These are phyloP conservation scores for Boleophthalmus pectinirostris DNA, from an alignment of 2,113 vertebrate species.

Conservation along the genomic window DNA sequence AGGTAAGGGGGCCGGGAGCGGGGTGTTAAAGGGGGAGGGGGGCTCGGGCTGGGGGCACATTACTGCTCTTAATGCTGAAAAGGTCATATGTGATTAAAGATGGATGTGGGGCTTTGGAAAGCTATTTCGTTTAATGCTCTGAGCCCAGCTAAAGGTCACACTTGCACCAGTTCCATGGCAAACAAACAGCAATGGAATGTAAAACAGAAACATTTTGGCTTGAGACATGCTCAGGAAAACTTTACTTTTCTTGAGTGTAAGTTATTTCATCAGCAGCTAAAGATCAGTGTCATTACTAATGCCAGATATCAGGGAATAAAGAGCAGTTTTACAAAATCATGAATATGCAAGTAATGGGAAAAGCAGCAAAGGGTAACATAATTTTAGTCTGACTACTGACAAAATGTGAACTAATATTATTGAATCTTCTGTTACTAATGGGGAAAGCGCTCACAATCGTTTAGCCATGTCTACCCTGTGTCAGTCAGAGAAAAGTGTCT, in stretches of 20 bases:
- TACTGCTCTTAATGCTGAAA: slow-evolving; percentile 27
- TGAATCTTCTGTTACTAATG: background rate
- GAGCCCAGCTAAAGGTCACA: slow-evolving; percentile 47
- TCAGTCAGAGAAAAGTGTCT: background rate
- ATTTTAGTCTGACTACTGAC: background rate
- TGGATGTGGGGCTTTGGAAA: slow-evolving; percentile 35
- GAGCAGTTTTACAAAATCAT: background rate
- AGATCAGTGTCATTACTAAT: background rate
- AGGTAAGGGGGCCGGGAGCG: slow-evolving; percentile 84
- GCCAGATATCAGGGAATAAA: background rate
- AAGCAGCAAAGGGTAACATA: background rate
- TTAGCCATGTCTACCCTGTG: background rate
- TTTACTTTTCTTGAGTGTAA: background rate
- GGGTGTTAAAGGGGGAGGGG: background rate
- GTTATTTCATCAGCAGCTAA: background rate
- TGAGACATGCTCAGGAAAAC: background rate
- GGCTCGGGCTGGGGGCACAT: slow-evolving; percentile 14
- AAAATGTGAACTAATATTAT: background rate
- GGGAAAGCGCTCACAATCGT: background rate
- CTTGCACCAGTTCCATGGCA: slow-evolving; percentile 21
- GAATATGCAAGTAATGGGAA: background rate
- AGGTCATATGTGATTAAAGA: slow-evolving; percentile 52
- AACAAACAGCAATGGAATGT: slow-evolving; percentile 17
- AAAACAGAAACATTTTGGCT: slow-evolving; percentile 10
- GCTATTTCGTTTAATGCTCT: slow-evolving; percentile 31